Conservation (phyloP, 2,888 invertebrate species). For the Drosophila yooni region DNA sequence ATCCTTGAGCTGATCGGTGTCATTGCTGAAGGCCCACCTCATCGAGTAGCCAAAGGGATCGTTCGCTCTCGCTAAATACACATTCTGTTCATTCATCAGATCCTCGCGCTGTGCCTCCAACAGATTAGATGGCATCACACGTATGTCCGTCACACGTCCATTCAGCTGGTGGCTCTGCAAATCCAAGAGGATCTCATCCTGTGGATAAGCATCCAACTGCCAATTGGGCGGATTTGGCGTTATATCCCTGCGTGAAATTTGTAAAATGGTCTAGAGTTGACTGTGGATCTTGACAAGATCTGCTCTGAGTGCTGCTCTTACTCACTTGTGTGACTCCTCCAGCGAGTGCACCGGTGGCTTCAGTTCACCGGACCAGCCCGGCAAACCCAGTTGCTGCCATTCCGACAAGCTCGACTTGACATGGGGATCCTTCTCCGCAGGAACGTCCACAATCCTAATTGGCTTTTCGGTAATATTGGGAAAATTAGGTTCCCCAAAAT, state of each 20-base stretch:
- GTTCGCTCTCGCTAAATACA: conserved; percentile 83
- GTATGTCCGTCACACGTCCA: conserved; percentile 63
- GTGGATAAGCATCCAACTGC: conserved; percentile 43
- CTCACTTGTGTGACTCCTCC: conserved; percentile 64
- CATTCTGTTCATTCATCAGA: conserved; percentile 63
- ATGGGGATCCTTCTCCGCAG: conserved; percentile 1
- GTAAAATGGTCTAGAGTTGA: background rate
- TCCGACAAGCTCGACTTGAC: conserved; percentile 54
- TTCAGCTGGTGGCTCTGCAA: conserved; percentile 53
- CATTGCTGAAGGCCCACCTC: conserved; percentile 79
- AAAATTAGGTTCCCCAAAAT: conserved; percentile 81
- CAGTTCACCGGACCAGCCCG: conserved; percentile 82
- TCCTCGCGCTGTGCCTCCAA: conserved; percentile 42
- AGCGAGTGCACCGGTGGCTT: conserved; percentile 34
- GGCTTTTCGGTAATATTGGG: conserved; percentile 73
- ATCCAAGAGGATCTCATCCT: conserved; percentile 50
- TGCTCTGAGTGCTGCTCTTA: background rate
- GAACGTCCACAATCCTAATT: background rate
- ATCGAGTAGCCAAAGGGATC: conserved; percentile 85
- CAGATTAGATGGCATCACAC: conserved; percentile 40
- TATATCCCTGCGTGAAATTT: conserved; percentile 29
- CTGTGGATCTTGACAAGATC: background rate
- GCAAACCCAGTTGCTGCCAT: conserved; percentile 81
- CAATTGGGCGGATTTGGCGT: background rate
- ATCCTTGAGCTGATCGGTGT: conserved; percentile 68